Conservation (phyloP, 2,888 invertebrate genomes). For the Oligia fasciuncula region DNA sequence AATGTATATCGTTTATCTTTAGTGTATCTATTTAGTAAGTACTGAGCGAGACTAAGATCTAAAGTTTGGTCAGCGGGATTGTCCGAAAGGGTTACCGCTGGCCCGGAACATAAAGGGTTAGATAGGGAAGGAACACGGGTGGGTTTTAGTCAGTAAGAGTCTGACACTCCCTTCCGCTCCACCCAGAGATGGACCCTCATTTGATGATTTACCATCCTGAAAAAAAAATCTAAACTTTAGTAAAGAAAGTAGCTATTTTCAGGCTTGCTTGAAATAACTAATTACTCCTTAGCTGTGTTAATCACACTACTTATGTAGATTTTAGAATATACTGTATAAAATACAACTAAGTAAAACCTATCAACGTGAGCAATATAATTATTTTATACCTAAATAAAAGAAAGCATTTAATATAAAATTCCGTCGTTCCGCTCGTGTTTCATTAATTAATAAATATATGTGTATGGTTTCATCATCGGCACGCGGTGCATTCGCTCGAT, state of each 20-base stretch:
- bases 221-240: too few relatives aligned
- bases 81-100: too few relatives aligned
- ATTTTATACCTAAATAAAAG: not conserved
- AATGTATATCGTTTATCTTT: conserved; percentile 16
- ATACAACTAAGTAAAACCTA: not conserved
- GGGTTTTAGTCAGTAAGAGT: too few relatives aligned
- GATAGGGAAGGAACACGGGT: too few relatives aligned
- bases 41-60: not conserved
- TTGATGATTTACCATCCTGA: too few relatives aligned
- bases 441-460: conserved; percentile 44
- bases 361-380: not conserved
- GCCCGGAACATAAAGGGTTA: too few relatives aligned
- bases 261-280: not conserved
- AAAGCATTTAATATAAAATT: not conserved
- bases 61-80: too few relatives aligned
- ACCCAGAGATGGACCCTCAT: too few relatives aligned
- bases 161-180: too few relatives aligned
- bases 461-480: conserved; percentile 40
- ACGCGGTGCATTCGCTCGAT: conserved; percentile 16
- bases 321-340: not conserved
- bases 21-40: not conserved
- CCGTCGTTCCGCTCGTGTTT: conserved; percentile 5
- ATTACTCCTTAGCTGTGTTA: not conserved
- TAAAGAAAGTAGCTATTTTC: not conserved
- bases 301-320: conserved; percentile 3